These are phyloP conservation scores for Genyomyrus donnyi DNA, from an alignment of 2,113 vertebrate genomes.

Conservation along the genomic window DNA sequence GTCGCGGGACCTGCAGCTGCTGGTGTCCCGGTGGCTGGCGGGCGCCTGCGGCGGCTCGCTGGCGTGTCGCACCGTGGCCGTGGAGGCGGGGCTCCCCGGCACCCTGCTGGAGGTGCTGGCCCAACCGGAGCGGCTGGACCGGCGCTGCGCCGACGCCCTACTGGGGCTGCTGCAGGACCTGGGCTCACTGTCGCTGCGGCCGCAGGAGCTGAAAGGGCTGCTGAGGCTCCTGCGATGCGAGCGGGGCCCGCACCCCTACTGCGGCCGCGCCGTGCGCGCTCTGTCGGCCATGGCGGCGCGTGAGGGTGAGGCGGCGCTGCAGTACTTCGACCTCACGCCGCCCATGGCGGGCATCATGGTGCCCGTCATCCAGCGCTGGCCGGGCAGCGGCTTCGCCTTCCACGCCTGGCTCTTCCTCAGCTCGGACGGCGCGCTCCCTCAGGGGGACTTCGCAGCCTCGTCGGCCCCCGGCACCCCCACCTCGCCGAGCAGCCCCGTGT, in stretches of 20 bases:
- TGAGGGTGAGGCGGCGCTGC: constrained; percentile 66
- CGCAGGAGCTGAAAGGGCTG: constrained; percentile 74
- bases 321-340: constrained; percentile 85
- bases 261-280: constrained; percentile 59
- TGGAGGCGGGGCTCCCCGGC: constrained; percentile 82
- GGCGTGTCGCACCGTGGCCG: constrained; percentile 77
- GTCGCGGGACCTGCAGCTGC: constrained; percentile 70
- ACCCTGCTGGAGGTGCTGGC: constrained; percentile 67
- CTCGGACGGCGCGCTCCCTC: constrained; percentile 41
- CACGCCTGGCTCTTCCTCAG: constrained; percentile 91
- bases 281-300: constrained; percentile 79
- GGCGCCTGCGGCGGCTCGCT: constrained; percentile 74
- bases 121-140: constrained; percentile 53
- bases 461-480: constrained; percentile 33
- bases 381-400: constrained; percentile 80
- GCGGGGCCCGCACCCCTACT: constrained; percentile 54
- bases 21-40: constrained; percentile 74
- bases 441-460: constrained; percentile 31
- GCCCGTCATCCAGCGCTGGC: constrained; percentile 85
- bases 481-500: constrained; percentile 18
- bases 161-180: constrained; percentile 74
- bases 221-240: constrained; percentile 62
- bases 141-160: constrained; percentile 70
- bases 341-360: constrained; percentile 97
- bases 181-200: constrained; percentile 77